Conservation (phyloP, 2,113 vertebrate genomes). For the Brienomyrus brachyistius region DNA sequence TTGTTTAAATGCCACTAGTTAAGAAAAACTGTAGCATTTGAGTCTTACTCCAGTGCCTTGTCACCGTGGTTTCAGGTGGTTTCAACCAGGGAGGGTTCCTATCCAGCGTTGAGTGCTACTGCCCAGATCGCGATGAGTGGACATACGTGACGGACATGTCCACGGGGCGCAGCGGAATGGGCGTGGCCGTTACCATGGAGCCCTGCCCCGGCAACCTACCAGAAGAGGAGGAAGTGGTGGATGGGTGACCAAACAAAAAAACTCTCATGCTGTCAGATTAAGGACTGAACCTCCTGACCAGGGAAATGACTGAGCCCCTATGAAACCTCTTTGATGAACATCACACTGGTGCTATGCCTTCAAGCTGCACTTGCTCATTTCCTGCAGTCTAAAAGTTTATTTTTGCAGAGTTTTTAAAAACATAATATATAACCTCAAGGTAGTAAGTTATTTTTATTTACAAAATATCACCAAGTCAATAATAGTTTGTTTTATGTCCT, state of each 20-base stretch:
- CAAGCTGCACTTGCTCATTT: background rate
- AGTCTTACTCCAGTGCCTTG: background rate
- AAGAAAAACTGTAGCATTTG: background rate
- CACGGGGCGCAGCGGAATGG: constrained; percentile 64
- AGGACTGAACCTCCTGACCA: background rate
- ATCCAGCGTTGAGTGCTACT: constrained; percentile 64
- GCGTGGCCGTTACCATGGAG: constrained; percentile 72
- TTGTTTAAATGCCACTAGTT: background rate
- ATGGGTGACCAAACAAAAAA: background rate
- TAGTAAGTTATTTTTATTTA: background rate
- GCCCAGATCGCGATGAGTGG: constrained; percentile 60
- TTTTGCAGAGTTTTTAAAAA: background rate
- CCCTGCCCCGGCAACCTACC: constrained; percentile 64
- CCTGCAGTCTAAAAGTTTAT: background rate
- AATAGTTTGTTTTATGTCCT: background rate
- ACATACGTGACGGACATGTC: constrained; percentile 57
- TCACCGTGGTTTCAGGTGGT: constrained; percentile 50
- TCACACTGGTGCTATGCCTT: background rate
- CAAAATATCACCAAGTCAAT: background rate
- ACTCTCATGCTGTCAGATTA: background rate
- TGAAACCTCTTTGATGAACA: too few relatives aligned
- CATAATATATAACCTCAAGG: background rate
- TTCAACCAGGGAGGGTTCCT: constrained; percentile 69
- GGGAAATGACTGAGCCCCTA: background rate
- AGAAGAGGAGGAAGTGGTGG: constrained; percentile 30